Evolutionary conservation across 2,113 vertebrate genomes (phyloP).

Genomic region (Seriola aureovittata): DNA sequence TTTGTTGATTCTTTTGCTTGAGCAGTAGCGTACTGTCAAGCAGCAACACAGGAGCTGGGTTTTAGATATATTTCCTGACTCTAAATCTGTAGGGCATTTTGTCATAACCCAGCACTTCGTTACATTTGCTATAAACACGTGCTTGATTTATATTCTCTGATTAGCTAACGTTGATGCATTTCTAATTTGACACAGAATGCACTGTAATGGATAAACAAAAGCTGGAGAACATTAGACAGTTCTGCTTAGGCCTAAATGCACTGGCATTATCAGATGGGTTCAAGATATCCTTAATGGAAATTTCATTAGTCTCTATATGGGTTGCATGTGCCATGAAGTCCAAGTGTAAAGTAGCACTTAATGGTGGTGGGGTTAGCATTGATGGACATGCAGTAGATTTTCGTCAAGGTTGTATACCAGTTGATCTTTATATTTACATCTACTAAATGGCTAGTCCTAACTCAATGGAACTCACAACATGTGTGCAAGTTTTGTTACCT

Average conservation of each 20-base stretch:
- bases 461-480: not conserved
- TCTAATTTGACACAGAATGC: slow-evolving; percentile 27
- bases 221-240: slow-evolving; percentile 7
- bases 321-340: slow-evolving; percentile 34
- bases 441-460: not conserved
- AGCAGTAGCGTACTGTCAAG: not conserved
- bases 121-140: slow-evolving; percentile 3
- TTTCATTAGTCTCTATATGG: slow-evolving; percentile 50
- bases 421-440: slow-evolving; percentile 20
- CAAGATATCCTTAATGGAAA: slow-evolving; percentile 68
- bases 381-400: slow-evolving; percentile 52
- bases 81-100: not conserved
- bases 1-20: not conserved
- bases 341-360: slow-evolving; percentile 36
- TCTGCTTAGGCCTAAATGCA: slow-evolving; percentile 32
- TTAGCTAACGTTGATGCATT: not conserved
- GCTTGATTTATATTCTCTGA: not conserved
- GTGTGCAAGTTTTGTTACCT: not conserved
- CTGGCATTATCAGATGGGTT: slow-evolving; percentile 42
- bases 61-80: not conserved
- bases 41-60: not conserved
- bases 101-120: not conserved
- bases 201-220: slow-evolving; percentile 33
- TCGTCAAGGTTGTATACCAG: slow-evolving; percentile 13
- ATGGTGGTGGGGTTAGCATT: slow-evolving; percentile 34